These are phyloP conservation scores for Peromyscus maniculatus DNA, from an alignment of 2,113 vertebrate genomes.

Conservation along the genomic window DNA sequence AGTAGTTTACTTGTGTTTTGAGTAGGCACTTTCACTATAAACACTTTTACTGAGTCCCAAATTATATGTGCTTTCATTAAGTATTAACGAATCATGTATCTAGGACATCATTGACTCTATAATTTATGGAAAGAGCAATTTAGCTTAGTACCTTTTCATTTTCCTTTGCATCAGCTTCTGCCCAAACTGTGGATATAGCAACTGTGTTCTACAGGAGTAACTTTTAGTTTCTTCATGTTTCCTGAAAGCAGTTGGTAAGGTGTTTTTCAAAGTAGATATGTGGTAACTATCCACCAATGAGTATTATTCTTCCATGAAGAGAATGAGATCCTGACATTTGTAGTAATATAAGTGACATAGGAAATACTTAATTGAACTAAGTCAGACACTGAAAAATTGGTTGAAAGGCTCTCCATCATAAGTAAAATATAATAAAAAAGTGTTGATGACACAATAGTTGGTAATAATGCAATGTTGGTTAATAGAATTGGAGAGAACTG, in stretches of 20 bases:
- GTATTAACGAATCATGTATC: neutral
- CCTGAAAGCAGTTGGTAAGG: neutral
- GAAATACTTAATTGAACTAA: neutral
- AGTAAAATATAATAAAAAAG: neutral
- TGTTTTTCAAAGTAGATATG: neutral
- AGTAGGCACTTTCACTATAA: neutral
- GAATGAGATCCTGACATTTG: neutral
- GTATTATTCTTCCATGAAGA: neutral
- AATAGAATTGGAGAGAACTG: neutral
- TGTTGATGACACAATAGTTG: neutral
- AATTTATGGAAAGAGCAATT: neutral
- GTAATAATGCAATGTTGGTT: neutral
- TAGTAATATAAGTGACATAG: neutral
- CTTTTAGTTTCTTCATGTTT: neutral
- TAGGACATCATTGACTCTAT: neutral
- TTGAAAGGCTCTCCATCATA: neutral
- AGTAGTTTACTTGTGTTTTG: neutral
- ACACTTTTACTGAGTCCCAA: neutral
- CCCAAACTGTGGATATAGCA: neutral
- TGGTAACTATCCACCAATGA: neutral
- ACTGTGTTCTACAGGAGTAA: neutral
- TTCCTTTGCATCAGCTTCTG: neutral
- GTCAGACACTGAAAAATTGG: neutral
- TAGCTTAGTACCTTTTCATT: neutral
- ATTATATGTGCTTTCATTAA: neutral